phyloP scores from a whole-genome alignment of 1,140 invertebrate genomes.

The Adelges cooleyi region DNA sequence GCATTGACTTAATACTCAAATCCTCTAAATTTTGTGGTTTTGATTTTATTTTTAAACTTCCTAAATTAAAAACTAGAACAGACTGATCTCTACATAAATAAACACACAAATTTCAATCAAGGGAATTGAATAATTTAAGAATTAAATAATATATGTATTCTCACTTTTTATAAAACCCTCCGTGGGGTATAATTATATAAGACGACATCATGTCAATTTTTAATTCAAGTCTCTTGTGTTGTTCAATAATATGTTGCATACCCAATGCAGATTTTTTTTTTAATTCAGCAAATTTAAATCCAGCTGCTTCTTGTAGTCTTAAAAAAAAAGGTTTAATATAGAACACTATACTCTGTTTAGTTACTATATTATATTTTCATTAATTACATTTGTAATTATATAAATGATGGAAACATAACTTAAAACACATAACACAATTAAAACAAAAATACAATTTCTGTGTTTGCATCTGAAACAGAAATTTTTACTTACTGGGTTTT shows the following conservation, averaged over 20 bases:
- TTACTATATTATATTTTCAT: too few relatives aligned
- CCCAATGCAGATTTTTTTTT: conserved; percentile 85
- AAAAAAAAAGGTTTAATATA: too few relatives aligned
- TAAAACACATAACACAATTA: too few relatives aligned
- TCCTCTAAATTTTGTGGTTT: conserved; percentile 34
- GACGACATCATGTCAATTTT: conserved; percentile 78
- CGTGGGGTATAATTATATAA: conserved; percentile 73
- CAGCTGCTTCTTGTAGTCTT: conserved; percentile 78
- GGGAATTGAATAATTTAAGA: too few relatives aligned
- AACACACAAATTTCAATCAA: too few relatives aligned
- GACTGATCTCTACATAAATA: conserved; percentile 41
- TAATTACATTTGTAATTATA: too few relatives aligned
- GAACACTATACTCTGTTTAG: too few relatives aligned
- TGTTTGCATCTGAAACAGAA: conserved; percentile 47
- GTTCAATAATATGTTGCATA: conserved; percentile 81
- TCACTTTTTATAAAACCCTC: conserved; percentile 62
- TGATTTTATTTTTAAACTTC: conserved; percentile 60
- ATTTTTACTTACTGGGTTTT: conserved; percentile 55
- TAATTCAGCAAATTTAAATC: conserved; percentile 65
- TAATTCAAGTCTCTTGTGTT: conserved; percentile 73
- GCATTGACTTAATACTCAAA: conserved; percentile 40
- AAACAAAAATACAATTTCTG: conserved; percentile 52
- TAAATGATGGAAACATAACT: too few relatives aligned
- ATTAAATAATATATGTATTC: too few relatives aligned
- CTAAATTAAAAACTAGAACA: conserved; percentile 71